These are phyloP conservation scores for Phaethornis superciliosus DNA, from an alignment of 2,113 vertebrate genomes.

Conservation along the genomic window DNA sequence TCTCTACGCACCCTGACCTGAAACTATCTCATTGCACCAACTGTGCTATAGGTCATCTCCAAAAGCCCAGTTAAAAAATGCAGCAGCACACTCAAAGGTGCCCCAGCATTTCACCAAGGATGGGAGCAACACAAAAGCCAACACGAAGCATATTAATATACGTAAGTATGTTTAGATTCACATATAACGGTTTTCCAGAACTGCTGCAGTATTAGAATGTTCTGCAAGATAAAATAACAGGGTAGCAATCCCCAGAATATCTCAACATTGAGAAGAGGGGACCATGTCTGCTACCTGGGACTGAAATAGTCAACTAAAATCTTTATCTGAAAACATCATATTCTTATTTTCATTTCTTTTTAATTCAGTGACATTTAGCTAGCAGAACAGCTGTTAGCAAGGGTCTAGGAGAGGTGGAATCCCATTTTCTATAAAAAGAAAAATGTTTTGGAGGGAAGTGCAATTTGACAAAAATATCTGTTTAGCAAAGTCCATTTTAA, in stretches of 20 bases:
- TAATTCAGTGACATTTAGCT: conserved; percentile 75
- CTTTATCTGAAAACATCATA: conserved; percentile 17
- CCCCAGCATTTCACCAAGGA: background rate
- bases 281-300: background rate
- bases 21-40: background rate
- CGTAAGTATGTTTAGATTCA: background rate
- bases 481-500: conserved; percentile 25
- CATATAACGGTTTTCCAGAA: background rate
- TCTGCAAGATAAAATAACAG: background rate
- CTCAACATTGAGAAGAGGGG: background rate
- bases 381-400: conserved; percentile 72
- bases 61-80: background rate
- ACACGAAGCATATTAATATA: rapidly evolving
- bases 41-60: background rate
- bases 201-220: background rate
- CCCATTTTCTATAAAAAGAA: conserved; percentile 62
- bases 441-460: conserved; percentile 29
- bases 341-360: conserved; percentile 58
- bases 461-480: conserved; percentile 39
- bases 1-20: background rate
- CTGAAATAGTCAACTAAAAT: conserved; percentile 43
- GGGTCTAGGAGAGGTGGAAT: conserved; percentile 70
- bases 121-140: background rate
- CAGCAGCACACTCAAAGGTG: background rate
- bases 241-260: background rate